A percentile compares a stretch with the other conserved stretches of the same genome.
These are phyloP conservation scores for Nothocercus julius DNA, from an alignment of 2,113 vertebrate genomes.

Conservation along the genomic window DNA sequence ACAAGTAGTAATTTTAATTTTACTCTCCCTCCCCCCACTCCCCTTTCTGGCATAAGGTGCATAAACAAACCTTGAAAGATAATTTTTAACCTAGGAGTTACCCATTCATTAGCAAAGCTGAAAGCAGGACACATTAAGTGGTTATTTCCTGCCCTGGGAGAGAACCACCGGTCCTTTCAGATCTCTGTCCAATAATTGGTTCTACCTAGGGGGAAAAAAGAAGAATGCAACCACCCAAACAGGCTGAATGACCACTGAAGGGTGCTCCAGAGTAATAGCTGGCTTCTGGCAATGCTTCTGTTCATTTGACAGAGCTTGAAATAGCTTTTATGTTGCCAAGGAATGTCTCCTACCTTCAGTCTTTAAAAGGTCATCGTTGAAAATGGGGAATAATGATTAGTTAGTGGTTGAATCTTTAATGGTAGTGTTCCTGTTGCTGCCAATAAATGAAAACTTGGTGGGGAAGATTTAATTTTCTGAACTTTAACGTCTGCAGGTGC, in stretches of 20 bases:
- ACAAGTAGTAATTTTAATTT: not conserved
- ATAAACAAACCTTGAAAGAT: slow-evolving; percentile 68
- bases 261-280: slow-evolving; percentile 21
- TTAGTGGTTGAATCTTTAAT: not conserved
- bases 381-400: not conserved
- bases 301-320: slow-evolving; percentile 16
- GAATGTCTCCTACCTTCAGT: not conserved
- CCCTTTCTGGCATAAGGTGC: slow-evolving; percentile 44
- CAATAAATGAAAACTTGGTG: not conserved
- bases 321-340: slow-evolving; percentile 27
- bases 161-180: slow-evolving; percentile 45
- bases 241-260: not conserved
- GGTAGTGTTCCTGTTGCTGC: not conserved
- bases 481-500: not conserved
- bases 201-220: slow-evolving; percentile 43
- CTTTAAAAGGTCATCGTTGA: slow-evolving; percentile 26
- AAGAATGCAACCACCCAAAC: slow-evolving; percentile 14
- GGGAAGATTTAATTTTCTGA: not conserved
- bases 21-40: not conserved
- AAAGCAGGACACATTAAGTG: slow-evolving; percentile 59
- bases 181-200: slow-evolving; percentile 55
- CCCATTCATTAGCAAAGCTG: slow-evolving; percentile 60
- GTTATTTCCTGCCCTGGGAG: slow-evolving; percentile 47
- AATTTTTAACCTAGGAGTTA: slow-evolving; percentile 80
- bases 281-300: slow-evolving; percentile 48